Evolutionary conservation across 2,113 vertebrate species (phyloP).

Genomic region (Dipodomys ordii): DNA sequence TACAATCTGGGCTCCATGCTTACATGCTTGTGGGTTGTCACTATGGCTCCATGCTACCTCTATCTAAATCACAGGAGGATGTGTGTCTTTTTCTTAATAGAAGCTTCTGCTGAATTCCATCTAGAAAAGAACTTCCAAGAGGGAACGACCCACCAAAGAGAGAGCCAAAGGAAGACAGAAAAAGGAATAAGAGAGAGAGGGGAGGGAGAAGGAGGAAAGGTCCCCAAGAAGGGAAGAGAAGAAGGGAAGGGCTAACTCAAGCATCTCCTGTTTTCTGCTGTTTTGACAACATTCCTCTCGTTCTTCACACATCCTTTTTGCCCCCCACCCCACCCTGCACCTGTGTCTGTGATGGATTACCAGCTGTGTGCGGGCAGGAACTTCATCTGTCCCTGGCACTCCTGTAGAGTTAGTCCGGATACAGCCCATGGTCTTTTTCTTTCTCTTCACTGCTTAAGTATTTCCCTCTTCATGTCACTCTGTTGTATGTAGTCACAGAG

Average conservation of each 20-base stretch:
- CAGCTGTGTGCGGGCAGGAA: background rate
- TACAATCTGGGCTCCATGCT: background rate
- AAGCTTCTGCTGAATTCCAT: background rate
- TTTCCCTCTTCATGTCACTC: background rate
- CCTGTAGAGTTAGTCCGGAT: too few species aligned
- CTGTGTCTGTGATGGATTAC: background rate
- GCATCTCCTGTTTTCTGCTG: background rate
- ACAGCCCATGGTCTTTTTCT: background rate
- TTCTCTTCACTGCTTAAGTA: background rate
- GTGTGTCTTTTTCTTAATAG: background rate
- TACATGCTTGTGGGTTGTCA: background rate
- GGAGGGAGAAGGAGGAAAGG: accelerated
- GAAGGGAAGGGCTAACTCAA: background rate
- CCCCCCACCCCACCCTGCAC: too few species aligned
- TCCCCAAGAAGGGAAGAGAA: background rate
- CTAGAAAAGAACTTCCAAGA: background rate
- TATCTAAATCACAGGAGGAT: background rate
- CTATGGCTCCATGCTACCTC: background rate
- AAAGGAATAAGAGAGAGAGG: background rate
- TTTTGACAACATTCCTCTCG: background rate
- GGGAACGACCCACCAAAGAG: too few species aligned
- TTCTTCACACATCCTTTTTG: background rate
- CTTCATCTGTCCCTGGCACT: background rate
- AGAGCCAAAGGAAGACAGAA: too few species aligned
- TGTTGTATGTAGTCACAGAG: background rate